Conservation (phyloP, 2,797 vertebrate species). For the Neosalanx taihuensis region DNA sequence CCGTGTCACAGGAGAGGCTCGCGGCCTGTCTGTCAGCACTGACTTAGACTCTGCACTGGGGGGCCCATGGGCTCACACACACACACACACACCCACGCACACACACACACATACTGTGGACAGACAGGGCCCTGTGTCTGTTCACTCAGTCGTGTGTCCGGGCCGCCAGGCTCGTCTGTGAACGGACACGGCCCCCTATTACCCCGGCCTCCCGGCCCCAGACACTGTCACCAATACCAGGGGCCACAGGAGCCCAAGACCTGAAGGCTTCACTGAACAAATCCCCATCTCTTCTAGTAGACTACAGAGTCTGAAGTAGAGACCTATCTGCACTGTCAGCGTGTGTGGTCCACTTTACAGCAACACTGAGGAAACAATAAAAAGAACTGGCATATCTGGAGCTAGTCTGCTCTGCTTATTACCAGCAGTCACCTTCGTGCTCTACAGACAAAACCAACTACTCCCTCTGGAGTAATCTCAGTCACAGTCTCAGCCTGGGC, state of each 20-base stretch:
- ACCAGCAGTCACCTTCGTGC: conserved; percentile 14
- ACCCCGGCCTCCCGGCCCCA: conserved; percentile 22
- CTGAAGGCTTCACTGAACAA: conserved; percentile 72
- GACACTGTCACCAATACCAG: conserved; percentile 40
- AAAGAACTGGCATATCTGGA: conserved; percentile 35
- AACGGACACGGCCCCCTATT: conserved; percentile 9
- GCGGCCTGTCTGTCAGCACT: conserved; percentile 59
- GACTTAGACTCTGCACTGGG: conserved; percentile 44
- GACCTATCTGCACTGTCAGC: conserved; percentile 40
- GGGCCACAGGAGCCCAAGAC: conserved; percentile 37
- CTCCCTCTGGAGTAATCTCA: background rate
- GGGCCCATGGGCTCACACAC: background rate
- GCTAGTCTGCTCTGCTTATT: conserved; percentile 32
- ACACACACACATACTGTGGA: conserved; percentile 12
- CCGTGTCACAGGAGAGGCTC: conserved; percentile 23
- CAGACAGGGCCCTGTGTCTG: conserved; percentile 54
- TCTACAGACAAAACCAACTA: conserved; percentile 2
- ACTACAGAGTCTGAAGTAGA: conserved; percentile 46
- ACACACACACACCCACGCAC: conserved; percentile 9
- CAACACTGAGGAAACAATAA: conserved; percentile 49
- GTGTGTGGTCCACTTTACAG: conserved; percentile 69
- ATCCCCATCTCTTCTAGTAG: conserved; percentile 56
- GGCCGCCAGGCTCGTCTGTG: conserved; percentile 13
- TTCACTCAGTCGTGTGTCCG: conserved; percentile 54
- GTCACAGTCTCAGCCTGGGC: background rate